Percentiles rank a stretch among this genome's conserved stretches.
phyloP scores from a whole-genome alignment of 2,797 vertebrate genomes.

The Dromococcyx pavoninus region DNA sequence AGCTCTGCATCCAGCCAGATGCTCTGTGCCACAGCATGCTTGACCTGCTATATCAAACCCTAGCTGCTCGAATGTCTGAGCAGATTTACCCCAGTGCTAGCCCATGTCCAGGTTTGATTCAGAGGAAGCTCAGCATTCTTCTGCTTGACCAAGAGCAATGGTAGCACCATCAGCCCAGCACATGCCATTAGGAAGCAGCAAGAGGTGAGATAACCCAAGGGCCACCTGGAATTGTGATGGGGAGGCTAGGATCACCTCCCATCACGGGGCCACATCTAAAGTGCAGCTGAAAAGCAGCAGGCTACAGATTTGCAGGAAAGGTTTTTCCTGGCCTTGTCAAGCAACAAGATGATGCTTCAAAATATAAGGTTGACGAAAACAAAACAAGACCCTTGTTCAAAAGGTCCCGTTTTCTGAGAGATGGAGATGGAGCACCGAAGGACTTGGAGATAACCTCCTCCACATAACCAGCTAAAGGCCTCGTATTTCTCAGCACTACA shows the following conservation, averaged over 20 bases:
- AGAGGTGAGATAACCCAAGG: not conserved
- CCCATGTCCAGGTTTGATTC: not conserved
- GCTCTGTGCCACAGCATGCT: not conserved
- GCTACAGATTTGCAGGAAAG: not conserved
- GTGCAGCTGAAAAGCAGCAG: not conserved
- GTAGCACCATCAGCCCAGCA: not conserved
- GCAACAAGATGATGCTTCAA: not conserved
- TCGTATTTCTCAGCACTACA: accelerated
- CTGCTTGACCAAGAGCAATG: not conserved
- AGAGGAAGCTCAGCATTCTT: not conserved
- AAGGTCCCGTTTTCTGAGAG: not conserved
- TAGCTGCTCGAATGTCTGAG: not conserved
- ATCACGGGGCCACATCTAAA: not conserved
- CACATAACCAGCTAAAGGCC: not conserved
- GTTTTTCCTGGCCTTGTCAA: not conserved
- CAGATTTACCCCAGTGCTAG: accelerated
- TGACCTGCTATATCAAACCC: not conserved
- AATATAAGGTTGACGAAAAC: not conserved
- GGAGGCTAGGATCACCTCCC: not conserved
- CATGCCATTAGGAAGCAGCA: not conserved
- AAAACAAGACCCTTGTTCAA: not conserved
- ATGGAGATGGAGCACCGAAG: not conserved
- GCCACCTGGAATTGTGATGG: not conserved
- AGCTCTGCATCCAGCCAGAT: not conserved
- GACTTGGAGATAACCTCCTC: not conserved